phyloP scores from a whole-genome alignment of 2,888 invertebrate species.

The Acronicta alni region DNA sequence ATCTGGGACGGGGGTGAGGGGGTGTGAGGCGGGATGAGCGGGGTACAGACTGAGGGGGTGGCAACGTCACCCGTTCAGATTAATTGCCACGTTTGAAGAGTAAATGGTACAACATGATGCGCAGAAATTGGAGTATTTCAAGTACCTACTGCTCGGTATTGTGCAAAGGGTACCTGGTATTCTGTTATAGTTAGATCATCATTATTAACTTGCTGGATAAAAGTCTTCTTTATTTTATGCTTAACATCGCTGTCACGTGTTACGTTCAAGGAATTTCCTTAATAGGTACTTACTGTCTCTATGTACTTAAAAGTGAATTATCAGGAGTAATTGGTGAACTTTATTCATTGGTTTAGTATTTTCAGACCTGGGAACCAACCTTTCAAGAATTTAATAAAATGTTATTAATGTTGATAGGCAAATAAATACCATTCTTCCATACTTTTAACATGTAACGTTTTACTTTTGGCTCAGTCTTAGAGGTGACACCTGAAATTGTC shows the following conservation, averaged over 20 bases:
- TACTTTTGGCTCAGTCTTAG: background rate
- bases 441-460: background rate
- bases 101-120: constrained; percentile 74
- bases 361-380: too few species aligned
- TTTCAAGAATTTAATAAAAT: too few species aligned
- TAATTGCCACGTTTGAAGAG: constrained; percentile 85
- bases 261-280: too few species aligned
- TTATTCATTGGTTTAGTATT: too few species aligned
- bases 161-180: constrained; percentile 32
- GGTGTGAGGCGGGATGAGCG: constrained; percentile 53
- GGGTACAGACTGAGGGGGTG: constrained; percentile 55
- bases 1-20: constrained; percentile 67
- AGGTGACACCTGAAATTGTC: background rate
- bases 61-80: constrained; percentile 84
- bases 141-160: constrained; percentile 49
- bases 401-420: too few species aligned
- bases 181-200: constrained; percentile 8
- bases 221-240: too few species aligned
- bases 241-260: too few species aligned
- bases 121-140: constrained; percentile 69
- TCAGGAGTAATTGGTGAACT: too few species aligned
- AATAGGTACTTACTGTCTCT: too few species aligned
- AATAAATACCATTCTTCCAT: too few species aligned
- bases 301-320: too few species aligned
- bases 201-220: background rate